A percentile compares a stretch with the other conserved stretches of the same genome.
phyloP scores from a whole-genome alignment of 2,113 vertebrate species.

The Plecturocebus donacophilus region DNA sequence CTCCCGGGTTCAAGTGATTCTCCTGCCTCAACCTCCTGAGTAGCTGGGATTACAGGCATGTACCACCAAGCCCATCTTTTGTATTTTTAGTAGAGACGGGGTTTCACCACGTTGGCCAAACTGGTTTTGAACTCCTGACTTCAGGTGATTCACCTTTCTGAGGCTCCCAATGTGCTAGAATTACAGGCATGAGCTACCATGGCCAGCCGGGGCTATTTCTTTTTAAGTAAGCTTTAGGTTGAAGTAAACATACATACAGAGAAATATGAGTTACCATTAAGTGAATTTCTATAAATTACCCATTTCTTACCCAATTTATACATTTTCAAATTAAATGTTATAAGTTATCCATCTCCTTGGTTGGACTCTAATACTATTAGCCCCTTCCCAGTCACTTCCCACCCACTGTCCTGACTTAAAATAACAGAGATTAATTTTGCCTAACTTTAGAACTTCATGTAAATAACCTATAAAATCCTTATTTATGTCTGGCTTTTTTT shows the following conservation, averaged over 20 bases:
- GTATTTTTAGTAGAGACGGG: too few species aligned
- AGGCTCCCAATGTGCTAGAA: too few species aligned
- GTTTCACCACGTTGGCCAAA: too few species aligned
- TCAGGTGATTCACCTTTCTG: too few species aligned
- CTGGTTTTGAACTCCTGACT: too few species aligned
- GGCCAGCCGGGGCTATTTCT: not conserved
- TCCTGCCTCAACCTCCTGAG: too few species aligned
- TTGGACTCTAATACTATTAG: not conserved
- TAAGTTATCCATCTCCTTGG: not conserved
- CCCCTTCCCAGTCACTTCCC: not conserved
- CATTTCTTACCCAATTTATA: not conserved
- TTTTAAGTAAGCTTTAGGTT: not conserved
- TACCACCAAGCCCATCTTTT: too few species aligned
- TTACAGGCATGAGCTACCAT: too few species aligned
- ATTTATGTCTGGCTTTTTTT: not conserved
- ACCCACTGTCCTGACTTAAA: not conserved
- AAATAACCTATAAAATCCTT: not conserved
- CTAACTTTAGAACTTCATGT: not conserved
- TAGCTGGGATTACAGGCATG: too few species aligned
- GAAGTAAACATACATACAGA: not conserved
- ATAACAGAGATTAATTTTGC: not conserved
- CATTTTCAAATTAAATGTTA: slow-evolving; percentile 8
- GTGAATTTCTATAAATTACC: not conserved
- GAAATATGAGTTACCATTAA: not conserved
- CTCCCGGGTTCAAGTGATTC: too few species aligned